Base-by-base conservation (phyloP, 2,797 vertebrate species). In the Poecilia velifera region DNA sequence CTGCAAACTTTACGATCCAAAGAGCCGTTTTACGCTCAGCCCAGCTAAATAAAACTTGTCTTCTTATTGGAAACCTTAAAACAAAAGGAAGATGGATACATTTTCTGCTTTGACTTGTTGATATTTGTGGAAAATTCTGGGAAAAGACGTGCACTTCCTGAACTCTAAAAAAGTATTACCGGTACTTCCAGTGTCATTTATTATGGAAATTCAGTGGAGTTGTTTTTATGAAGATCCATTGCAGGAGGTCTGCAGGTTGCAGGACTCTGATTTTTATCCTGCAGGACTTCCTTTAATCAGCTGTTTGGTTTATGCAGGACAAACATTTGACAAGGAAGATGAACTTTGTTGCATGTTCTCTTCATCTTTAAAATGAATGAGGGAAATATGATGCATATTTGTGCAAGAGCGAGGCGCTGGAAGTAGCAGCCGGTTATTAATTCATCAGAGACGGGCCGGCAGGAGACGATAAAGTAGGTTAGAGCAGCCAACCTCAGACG, bases 391-490 rank as follows among this genome's bases (percentile, higher is more conserved):
- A 16, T 79, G 22, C 55, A 66, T 6, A 73, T 80, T 79, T 28
- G 71, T 59, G 84, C 87, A 87, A 85, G 36, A 89, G 76, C 36
- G 79, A 80, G 79, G 73, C 82, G 70, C 66, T 79, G 91, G 86
- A 87, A 84, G 82, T 76, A 73, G 28, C 49, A 90, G 90, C 90
- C 59, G 82, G 82, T 93, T 90, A 91, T 92, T 94, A 92, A 93
- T 92, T 88, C 81, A 91, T 92, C 81, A 89, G 75, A 82, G 86
- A 76, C 76, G 79, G 64, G 70, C 46, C 25, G 78, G 55, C 75
- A 80, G 80, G 80, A 90, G 81, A 76, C 78, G 84, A 76, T 84
- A 78, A 91, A 90, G 76, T 84, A 88, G 88, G 89, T 80, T 86
- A 86, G 72, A 82, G 73, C 77, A 81, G 72, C 13, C 71, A 39